Evolutionary conservation across 2,113 vertebrate genomes (phyloP).

Genomic region (western clawed frog (Xenopus tropicalis)): DNA sequence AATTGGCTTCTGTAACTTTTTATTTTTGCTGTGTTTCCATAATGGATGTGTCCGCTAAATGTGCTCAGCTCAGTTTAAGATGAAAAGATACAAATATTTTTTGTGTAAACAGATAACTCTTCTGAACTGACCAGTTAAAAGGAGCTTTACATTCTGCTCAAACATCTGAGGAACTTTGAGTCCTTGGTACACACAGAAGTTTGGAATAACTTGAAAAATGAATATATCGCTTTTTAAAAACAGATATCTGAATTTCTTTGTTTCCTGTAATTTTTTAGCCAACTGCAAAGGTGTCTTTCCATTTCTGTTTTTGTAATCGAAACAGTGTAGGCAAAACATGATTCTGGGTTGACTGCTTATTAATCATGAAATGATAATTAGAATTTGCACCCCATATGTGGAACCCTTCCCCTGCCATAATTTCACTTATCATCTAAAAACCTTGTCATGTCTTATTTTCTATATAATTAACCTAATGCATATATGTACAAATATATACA

Average conservation of each 20-base stretch:
- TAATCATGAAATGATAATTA: too few species aligned
- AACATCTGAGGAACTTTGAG: neutral
- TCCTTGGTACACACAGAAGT: neutral
- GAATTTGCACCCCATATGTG: too few species aligned
- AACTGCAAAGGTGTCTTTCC: too few species aligned
- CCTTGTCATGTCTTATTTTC: too few species aligned
- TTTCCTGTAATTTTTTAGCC: neutral
- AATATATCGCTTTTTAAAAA: neutral
- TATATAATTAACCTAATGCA: too few species aligned
- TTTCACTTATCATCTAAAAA: too few species aligned
- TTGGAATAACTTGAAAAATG: neutral
- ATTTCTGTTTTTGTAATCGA: too few species aligned
- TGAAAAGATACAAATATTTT: constrained; percentile 24
- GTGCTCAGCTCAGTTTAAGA: constrained; percentile 10
- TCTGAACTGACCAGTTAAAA: constrained; percentile 1
- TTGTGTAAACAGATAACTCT: constrained; percentile 4
- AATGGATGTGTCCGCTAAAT: constrained; percentile 16
- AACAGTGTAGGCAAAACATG: too few species aligned
- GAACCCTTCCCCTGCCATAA: too few species aligned
- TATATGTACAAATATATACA: too few species aligned
- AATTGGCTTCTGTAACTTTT: constrained; percentile 28
- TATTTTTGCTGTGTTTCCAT: constrained; percentile 18
- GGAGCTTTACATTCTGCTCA: neutral
- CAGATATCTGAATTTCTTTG: neutral
- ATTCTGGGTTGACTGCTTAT: too few species aligned